Percentiles rank a stretch among this genome's conserved stretches.
These are phyloP conservation scores for Synergus itoensis DNA, from an alignment of 2,888 invertebrate species.

Conservation along the genomic window DNA sequence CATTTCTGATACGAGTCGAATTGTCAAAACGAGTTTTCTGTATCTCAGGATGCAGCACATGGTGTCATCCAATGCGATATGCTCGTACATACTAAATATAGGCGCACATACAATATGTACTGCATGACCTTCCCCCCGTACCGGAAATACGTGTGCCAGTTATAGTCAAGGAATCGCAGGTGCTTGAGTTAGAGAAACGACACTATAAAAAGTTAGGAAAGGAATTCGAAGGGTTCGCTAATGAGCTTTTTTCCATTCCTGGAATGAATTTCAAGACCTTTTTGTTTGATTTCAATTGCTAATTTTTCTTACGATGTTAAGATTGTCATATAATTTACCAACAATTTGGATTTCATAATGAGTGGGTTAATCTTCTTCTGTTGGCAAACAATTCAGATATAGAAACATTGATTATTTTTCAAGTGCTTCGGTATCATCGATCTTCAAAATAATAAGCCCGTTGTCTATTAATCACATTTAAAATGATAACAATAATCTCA, in stretches of 20 bases:
- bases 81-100: slow-evolving; percentile 62
- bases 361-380: background rate
- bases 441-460: background rate
- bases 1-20: background rate
- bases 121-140: slow-evolving; percentile 64
- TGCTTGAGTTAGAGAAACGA: background rate
- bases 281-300: background rate
- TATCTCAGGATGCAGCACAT: slow-evolving; percentile 36
- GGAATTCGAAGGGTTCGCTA: background rate
- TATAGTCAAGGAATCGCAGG: slow-evolving; percentile 48
- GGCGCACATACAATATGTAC: slow-evolving; percentile 49
- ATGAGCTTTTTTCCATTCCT: background rate
- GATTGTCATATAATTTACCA: background rate
- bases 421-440: background rate
- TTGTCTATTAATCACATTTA: background rate
- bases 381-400: background rate
- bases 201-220: slow-evolving; percentile 11
- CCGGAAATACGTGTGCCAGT: slow-evolving; percentile 64
- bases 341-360: background rate
- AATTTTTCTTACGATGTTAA: background rate
- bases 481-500: slow-evolving; percentile 11
- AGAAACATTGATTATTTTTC: background rate
- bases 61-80: slow-evolving; percentile 29
- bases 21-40: background rate
- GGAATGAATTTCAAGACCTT: background rate